Evolutionary conservation across 2,797 vertebrate genomes (phyloP).

Genomic region (Ciconia nigra): DNA sequence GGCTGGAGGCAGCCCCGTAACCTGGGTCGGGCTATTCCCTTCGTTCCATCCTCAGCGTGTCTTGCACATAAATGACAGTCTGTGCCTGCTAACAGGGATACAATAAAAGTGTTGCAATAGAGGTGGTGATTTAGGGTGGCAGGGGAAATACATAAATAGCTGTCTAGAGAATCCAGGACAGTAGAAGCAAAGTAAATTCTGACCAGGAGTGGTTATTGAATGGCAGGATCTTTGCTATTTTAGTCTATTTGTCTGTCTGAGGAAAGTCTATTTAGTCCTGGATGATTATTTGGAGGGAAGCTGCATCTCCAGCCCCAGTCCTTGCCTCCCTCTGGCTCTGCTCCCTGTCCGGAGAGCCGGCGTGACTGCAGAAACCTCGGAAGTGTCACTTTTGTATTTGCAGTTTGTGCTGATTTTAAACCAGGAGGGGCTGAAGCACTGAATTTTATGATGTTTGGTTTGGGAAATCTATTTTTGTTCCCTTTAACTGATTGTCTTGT

Average conservation of each 20-base stretch:
- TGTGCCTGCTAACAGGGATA: not conserved
- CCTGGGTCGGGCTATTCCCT: not conserved
- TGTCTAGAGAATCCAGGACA: not conserved
- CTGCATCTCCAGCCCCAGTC: not conserved
- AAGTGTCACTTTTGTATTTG: not conserved
- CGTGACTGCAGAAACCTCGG: not conserved
- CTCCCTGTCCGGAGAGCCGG: not conserved
- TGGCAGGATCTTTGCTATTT: not conserved
- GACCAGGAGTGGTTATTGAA: not conserved
- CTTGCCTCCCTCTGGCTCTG: not conserved
- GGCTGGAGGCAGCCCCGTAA: not conserved
- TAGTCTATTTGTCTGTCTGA: not conserved
- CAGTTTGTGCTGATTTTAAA: not conserved
- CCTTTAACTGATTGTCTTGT: constrained; percentile 4
- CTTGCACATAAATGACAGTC: not conserved
- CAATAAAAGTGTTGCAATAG: not conserved
- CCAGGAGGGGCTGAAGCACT: not conserved
- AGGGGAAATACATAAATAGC: not conserved
- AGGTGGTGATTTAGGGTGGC: not conserved
- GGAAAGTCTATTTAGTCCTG: not conserved
- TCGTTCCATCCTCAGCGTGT: not conserved
- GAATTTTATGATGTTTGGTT: not conserved
- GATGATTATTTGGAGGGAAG: not conserved
- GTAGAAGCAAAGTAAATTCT: not conserved
- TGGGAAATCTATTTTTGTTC: constrained; percentile 34